Conservation (phyloP, 1,140 invertebrate species). For the Lepidostoma basale region DNA sequence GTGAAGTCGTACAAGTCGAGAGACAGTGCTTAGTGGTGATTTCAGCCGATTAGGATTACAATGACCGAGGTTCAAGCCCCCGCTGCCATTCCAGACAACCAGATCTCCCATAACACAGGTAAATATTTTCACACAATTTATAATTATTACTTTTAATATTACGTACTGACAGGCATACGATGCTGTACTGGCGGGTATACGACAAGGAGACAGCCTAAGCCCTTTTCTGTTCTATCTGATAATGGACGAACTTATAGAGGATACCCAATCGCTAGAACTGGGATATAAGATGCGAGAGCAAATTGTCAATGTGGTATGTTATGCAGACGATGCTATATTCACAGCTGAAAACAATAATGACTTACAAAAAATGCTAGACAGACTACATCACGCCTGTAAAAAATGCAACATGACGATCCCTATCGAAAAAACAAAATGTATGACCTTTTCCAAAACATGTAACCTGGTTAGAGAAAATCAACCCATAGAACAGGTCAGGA, state of each 20-base stretch:
- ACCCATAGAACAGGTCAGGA: too few species aligned
- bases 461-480: too few species aligned
- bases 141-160: not conserved
- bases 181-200: not conserved
- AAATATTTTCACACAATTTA: not conserved
- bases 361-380: too few species aligned
- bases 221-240: not conserved
- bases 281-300: not conserved
- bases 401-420: too few species aligned
- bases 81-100: not conserved
- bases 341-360: too few species aligned
- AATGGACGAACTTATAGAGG: not conserved
- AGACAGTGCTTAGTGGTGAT: too few species aligned
- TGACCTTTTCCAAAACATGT: too few species aligned
- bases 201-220: too few species aligned
- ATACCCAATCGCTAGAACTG: not conserved
- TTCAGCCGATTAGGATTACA: slow-evolving; percentile 3
- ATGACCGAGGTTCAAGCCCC: slow-evolving; percentile 10
- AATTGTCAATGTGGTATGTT: not conserved
- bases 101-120: slow-evolving; percentile 10
- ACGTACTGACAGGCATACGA: not conserved
- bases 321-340: too few species aligned
- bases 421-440: too few species aligned
- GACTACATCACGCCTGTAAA: too few species aligned
- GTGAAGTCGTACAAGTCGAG: too few species aligned